Percentiles rank a stretch among this genome's conserved stretches.
Evolutionary conservation across 53 echinoderm and acorn worm species (phyloP).

Genomic region (Echinarachnius parma): DNA sequence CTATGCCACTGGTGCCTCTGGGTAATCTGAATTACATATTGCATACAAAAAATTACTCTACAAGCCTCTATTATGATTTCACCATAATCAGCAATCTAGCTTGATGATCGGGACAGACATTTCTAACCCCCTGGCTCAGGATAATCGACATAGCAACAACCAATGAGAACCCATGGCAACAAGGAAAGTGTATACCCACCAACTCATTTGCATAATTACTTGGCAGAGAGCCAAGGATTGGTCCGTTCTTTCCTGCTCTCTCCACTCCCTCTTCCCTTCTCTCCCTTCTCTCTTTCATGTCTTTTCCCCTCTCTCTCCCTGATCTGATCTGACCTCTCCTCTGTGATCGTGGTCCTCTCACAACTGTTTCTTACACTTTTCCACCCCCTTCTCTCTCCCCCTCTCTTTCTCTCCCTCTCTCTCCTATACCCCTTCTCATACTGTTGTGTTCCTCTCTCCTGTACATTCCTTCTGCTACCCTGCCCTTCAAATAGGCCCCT

Average conservation of each 20-base stretch:
- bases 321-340: background rate
- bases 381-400: background rate
- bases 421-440: background rate
- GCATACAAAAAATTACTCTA: too few species aligned
- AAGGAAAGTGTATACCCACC: background rate
- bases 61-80: too few species aligned
- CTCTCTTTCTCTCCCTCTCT: background rate
- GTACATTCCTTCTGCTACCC: background rate
- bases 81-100: too few species aligned
- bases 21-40: too few species aligned
- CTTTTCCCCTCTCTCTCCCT: background rate
- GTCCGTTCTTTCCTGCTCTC: background rate
- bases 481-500: too few species aligned
- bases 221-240: slow-evolving; percentile 5
- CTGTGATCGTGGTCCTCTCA: too few species aligned
- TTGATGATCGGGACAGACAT: too few species aligned
- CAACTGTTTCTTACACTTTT: background rate
- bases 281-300: background rate
- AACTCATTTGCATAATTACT: slow-evolving; percentile 7
- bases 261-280: background rate
- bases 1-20: too few species aligned
- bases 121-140: too few species aligned
- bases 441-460: background rate
- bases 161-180: background rate
- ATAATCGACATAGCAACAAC: background rate